These are phyloP conservation scores for Mamestra brassicae DNA, from an alignment of 2,888 invertebrate genomes.

Conservation along the genomic window DNA sequence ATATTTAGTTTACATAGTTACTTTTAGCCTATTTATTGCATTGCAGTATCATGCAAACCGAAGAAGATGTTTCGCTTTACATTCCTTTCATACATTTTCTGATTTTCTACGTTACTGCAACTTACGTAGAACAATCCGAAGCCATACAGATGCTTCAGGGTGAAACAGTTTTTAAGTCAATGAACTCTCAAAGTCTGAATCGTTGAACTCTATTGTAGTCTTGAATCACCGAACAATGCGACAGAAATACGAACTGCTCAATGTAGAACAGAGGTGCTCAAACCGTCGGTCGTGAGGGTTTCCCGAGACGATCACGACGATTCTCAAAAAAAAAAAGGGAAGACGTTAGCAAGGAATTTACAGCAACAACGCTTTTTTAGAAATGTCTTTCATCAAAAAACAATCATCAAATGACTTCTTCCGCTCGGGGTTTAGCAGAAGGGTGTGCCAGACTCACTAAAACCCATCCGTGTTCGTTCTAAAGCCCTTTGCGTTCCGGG, in stretches of 20 bases:
- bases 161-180: slow-evolving; percentile 21
- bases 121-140: slow-evolving; percentile 9
- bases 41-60: neutral
- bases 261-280: too few relatives aligned
- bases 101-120: neutral
- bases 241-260: too few relatives aligned
- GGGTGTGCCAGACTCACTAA: too few relatives aligned
- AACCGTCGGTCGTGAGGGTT: neutral
- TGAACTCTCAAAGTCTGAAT: slow-evolving; percentile 22
- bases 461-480: too few relatives aligned
- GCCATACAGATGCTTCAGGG: slow-evolving; percentile 13
- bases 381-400: too few relatives aligned
- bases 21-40: too few relatives aligned
- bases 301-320: neutral
- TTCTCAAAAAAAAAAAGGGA: neutral
- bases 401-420: too few relatives aligned
- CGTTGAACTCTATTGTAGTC: slow-evolving; percentile 9
- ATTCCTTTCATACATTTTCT: neutral
- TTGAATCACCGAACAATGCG: neutral
- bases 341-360: neutral
- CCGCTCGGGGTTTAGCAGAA: too few relatives aligned
- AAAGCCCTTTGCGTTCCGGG: too few relatives aligned
- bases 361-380: too few relatives aligned
- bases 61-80: neutral
- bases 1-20: too few relatives aligned